phyloP scores from a whole-genome alignment of 2,797 vertebrate genomes.

The Aphelocoma californica region DNA sequence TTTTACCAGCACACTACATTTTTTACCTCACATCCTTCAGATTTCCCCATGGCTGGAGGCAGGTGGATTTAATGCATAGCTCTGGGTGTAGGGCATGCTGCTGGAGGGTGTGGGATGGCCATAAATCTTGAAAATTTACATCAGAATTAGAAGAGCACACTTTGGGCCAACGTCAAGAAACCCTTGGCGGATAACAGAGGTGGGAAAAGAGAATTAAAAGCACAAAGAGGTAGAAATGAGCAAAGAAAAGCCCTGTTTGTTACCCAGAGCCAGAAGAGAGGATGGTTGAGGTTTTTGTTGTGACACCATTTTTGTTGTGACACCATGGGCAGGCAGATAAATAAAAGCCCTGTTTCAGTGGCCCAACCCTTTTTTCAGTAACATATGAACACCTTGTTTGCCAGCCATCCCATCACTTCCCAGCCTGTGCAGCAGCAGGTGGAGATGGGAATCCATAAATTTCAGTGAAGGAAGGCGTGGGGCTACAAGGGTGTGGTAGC shows the following conservation, averaged over 20 bases:
- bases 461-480: accelerated
- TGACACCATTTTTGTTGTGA: not conserved
- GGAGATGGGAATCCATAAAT: not conserved
- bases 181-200: not conserved
- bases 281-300: not conserved
- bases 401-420: not conserved
- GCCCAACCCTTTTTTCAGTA: not conserved
- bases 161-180: not conserved
- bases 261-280: not conserved
- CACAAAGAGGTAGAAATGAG: not conserved
- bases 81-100: accelerated
- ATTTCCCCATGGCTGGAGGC: not conserved
- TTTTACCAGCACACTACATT: not conserved
- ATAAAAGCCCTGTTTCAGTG: not conserved
- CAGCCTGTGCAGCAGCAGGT: not conserved
- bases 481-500: not conserved
- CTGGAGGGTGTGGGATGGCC: not conserved
- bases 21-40: not conserved
- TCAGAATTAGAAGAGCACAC: not conserved
- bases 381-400: not conserved
- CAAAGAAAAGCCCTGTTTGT: not conserved
- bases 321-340: not conserved
- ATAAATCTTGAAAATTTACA: not conserved
- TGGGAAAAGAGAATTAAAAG: not conserved
- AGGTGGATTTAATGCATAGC: not conserved